phyloP scores from a whole-genome alignment of 2,797 vertebrate genomes.

The Morus bassanus region DNA sequence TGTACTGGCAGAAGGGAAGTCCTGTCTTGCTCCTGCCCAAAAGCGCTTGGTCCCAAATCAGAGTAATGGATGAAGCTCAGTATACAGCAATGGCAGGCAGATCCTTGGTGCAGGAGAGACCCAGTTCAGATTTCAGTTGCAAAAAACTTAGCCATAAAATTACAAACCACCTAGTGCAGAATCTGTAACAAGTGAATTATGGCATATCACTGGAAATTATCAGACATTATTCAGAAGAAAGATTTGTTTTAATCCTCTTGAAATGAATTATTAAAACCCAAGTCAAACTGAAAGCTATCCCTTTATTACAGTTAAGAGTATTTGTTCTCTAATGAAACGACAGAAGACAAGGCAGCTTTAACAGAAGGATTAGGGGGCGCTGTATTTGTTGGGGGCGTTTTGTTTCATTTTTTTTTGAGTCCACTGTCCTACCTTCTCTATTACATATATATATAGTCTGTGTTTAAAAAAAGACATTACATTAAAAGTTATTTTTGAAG shows the following conservation, averaged over 20 bases:
- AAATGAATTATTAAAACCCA: not conserved
- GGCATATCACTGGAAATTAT: not conserved
- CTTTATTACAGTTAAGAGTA: not conserved
- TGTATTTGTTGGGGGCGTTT: not conserved
- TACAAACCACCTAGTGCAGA: not conserved
- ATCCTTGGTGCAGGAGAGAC: not conserved
- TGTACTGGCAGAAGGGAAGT: fast-evolving
- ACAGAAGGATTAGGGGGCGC: not conserved
- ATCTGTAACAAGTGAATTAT: not conserved
- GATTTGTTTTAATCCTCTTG: not conserved
- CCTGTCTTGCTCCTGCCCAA: not conserved
- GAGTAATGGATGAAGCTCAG: not conserved
- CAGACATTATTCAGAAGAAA: not conserved
- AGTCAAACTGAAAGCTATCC: not conserved
- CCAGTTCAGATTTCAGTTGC: not conserved
- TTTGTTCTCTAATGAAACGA: not conserved
- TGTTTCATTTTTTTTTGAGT: not conserved
- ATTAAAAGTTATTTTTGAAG: not conserved
- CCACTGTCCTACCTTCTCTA: not conserved
- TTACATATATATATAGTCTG: not conserved
- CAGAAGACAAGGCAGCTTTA: not conserved
- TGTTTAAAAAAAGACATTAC: not conserved
- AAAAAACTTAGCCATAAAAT: not conserved
- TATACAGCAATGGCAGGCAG: not conserved
- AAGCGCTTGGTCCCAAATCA: not conserved